Evolutionary conservation across 2,888 invertebrate species (phyloP).

Genomic region (Cosmopolites sordidus): DNA sequence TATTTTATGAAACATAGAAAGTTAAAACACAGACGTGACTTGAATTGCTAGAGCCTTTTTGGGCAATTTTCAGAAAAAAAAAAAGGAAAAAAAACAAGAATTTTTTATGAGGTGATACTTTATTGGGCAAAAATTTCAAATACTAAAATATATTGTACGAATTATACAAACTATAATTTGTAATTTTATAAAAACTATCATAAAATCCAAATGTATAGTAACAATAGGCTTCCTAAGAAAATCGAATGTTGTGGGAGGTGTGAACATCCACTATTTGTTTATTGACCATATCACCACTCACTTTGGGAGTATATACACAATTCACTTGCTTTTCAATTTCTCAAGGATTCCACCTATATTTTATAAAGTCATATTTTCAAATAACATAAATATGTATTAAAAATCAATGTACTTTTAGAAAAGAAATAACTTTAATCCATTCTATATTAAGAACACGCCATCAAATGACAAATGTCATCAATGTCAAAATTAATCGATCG

Average conservation of each 20-base stretch:
- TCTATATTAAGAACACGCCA: slow-evolving; percentile 8
- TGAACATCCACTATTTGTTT: slow-evolving; percentile 7
- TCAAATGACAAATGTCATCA: slow-evolving; percentile 1
- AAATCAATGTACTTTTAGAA: too few species aligned
- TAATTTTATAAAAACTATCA: not conserved
- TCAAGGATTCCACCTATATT: not conserved
- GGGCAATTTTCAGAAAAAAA: not conserved
- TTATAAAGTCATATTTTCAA: not conserved
- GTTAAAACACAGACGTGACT: too few species aligned
- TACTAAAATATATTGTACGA: too few species aligned
- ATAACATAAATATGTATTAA: too few species aligned
- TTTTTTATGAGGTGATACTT: slow-evolving; percentile 4
- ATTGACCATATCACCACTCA: slow-evolving; percentile 10
- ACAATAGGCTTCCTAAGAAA: not conserved
- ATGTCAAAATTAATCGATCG: slow-evolving; percentile 2
- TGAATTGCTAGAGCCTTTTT: too few species aligned
- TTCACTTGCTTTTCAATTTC: slow-evolving; percentile 3
- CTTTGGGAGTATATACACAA: slow-evolving; percentile 4
- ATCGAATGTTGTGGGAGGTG: slow-evolving; percentile 8
- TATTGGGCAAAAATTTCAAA: slow-evolving; percentile 5
- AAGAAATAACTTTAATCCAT: not conserved
- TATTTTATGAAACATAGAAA: too few species aligned
- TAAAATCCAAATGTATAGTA: not conserved
- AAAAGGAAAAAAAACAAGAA: slow-evolving; percentile 10
- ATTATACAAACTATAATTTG: not conserved